Conservation (phyloP, 2,888 invertebrate genomes). For the Cataglyphis altisquamis region DNA sequence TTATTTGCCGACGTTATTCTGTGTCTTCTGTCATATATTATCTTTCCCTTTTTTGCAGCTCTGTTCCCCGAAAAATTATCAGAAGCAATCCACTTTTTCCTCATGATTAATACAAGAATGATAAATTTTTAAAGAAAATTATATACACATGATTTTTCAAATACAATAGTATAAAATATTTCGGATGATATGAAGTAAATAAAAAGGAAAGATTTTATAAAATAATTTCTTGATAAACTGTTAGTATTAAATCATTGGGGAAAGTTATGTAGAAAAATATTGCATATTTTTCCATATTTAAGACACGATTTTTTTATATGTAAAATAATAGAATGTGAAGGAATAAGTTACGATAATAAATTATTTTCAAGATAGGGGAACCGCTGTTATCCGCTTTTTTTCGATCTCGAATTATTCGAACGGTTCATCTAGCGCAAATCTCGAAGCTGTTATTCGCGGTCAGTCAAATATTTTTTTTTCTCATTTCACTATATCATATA, state of each 20-base stretch:
- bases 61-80: neutral
- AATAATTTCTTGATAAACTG: conserved; percentile 1
- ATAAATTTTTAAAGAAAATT: neutral
- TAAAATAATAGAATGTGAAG: neutral
- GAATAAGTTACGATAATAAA: neutral
- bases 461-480: neutral
- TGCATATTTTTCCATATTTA: neutral
- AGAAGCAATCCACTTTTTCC: neutral
- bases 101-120: neutral
- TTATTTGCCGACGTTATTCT: neutral
- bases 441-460: neutral
- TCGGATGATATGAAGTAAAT: neutral
- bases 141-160: neutral
- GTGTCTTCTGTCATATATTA: neutral
- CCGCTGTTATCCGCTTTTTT: neutral
- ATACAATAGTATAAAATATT: neutral
- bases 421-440: neutral
- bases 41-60: conserved; percentile 13
- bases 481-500: neutral
- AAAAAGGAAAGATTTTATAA: neutral
- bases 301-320: neutral
- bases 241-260: neutral
- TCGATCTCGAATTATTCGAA: neutral
- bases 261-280: conserved; percentile 1
- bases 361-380: neutral